Percentiles rank a stretch among this genome's conserved stretches.
phyloP scores from a whole-genome alignment of 2,888 invertebrate species.

The Drosophila gaucha region DNA sequence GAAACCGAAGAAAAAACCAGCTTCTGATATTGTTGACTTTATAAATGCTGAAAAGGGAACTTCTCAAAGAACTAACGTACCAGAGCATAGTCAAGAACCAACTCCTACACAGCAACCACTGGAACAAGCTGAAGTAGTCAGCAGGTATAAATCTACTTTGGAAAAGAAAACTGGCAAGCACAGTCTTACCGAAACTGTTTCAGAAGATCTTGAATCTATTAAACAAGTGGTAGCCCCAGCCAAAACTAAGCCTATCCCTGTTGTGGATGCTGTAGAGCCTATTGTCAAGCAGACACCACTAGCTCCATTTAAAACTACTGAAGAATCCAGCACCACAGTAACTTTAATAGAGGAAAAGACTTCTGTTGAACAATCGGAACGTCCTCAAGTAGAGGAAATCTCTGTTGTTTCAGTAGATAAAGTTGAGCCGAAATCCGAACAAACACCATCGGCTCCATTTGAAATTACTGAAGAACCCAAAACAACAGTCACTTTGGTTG shows the following conservation, averaged over 20 bases:
- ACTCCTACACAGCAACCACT: not conserved
- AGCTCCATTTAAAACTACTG: not conserved
- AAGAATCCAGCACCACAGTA: not conserved
- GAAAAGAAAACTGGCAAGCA: not conserved
- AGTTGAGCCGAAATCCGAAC: not conserved
- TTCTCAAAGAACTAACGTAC: constrained; percentile 11
- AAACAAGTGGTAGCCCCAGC: not conserved
- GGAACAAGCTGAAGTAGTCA: not conserved
- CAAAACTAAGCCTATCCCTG: not conserved
- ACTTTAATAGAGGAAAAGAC: not conserved
- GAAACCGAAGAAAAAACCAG: constrained; percentile 59
- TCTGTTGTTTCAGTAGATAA: not conserved
- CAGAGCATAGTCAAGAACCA: constrained; percentile 2
- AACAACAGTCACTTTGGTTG: not conserved
- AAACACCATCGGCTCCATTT: no score
- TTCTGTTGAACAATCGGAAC: not conserved
- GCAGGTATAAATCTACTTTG: not conserved
- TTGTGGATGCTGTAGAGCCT: not conserved
- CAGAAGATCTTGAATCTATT: not conserved
- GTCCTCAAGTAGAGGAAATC: not conserved
- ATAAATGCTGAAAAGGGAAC: constrained; percentile 60
- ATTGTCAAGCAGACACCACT: constrained; percentile 6
- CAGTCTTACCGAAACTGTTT: not conserved
- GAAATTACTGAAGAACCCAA: not conserved
- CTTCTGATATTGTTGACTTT: constrained; percentile 52